These are phyloP conservation scores for Drosophila azteca DNA, from an alignment of 1,140 invertebrate species.

Conservation along the genomic window DNA sequence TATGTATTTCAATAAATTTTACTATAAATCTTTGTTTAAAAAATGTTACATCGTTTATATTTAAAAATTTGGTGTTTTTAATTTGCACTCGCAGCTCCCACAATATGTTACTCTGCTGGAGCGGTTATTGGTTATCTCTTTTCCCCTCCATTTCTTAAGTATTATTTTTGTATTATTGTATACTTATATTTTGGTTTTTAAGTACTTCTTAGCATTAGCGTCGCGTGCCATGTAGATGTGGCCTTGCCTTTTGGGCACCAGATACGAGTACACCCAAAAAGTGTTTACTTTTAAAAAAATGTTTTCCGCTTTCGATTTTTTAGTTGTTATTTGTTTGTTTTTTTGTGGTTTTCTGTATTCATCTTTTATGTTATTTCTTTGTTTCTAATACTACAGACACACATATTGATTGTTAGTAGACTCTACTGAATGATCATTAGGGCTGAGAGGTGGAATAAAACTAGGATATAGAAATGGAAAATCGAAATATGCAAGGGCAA, in stretches of 20 bases:
- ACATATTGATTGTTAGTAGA: constrained; percentile 71
- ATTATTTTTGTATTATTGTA: constrained; percentile 13
- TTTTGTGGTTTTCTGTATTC: not conserved
- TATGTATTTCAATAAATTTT: constrained; percentile 75
- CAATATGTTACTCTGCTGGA: constrained; percentile 11
- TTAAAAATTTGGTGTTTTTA: constrained; percentile 78
- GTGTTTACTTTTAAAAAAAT: constrained; percentile 44
- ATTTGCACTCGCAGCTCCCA: constrained; percentile 56
- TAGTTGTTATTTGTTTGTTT: too few species aligned
- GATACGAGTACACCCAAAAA: constrained; percentile 44
- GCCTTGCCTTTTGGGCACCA: constrained; percentile 49
- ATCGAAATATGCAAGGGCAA: constrained; percentile 32
- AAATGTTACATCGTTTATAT: constrained; percentile 63
- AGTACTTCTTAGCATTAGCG: constrained; percentile 31
- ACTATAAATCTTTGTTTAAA: constrained; percentile 80
- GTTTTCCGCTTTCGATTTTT: not conserved
- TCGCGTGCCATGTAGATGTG: constrained; percentile 76
- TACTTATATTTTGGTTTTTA: not conserved
- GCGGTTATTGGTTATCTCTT: constrained; percentile 32
- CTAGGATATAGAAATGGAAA: constrained; percentile 18
- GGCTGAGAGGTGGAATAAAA: constrained; percentile 20
- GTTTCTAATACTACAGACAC: constrained; percentile 63
- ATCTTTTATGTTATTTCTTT: constrained; percentile 1
- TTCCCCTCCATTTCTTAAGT: constrained; percentile 38
- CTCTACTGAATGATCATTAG: constrained; percentile 44